Evolutionary conservation across 2,113 vertebrate genomes (phyloP).

Genomic region (Xenopus borealis): DNA sequence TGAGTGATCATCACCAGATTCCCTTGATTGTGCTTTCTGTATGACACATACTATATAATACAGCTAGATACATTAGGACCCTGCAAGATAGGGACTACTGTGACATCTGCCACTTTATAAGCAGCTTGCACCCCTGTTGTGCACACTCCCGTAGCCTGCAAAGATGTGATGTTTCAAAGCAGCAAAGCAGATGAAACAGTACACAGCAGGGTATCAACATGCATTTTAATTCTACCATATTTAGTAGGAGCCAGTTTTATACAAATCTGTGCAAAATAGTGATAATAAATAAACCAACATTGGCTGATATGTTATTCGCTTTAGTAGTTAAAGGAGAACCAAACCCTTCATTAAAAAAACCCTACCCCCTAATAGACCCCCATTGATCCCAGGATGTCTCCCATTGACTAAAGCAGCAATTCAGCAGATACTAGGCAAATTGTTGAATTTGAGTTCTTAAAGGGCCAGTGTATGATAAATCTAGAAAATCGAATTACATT

Average conservation of each 20-base stretch:
- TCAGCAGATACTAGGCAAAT: too few relatives aligned
- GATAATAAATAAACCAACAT: background rate
- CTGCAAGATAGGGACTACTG: constrained; percentile 3
- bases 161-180: constrained; percentile 16
- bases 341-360: too few relatives aligned
- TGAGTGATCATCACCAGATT: background rate
- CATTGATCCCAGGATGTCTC: too few relatives aligned
- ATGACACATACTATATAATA: background rate
- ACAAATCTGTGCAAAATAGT: background rate
- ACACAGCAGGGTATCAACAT: constrained; percentile 13
- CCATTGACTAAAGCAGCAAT: too few relatives aligned
- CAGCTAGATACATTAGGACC: constrained; percentile 3
- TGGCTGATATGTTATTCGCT: too few relatives aligned
- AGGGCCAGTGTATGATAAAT: too few relatives aligned
- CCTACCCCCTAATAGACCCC: too few relatives aligned
- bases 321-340: too few relatives aligned
- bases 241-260: background rate
- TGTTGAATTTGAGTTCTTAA: too few relatives aligned
- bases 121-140: constrained; percentile 16
- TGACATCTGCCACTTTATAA: constrained; percentile 37
- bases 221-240: constrained; percentile 25
- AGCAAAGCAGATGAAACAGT: constrained; percentile 23
- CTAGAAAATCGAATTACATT: too few relatives aligned
- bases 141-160: constrained; percentile 6
- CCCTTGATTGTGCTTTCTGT: background rate